phyloP scores from a whole-genome alignment of 2,113 vertebrate genomes.

The Petrocephalus microphthalmus region DNA sequence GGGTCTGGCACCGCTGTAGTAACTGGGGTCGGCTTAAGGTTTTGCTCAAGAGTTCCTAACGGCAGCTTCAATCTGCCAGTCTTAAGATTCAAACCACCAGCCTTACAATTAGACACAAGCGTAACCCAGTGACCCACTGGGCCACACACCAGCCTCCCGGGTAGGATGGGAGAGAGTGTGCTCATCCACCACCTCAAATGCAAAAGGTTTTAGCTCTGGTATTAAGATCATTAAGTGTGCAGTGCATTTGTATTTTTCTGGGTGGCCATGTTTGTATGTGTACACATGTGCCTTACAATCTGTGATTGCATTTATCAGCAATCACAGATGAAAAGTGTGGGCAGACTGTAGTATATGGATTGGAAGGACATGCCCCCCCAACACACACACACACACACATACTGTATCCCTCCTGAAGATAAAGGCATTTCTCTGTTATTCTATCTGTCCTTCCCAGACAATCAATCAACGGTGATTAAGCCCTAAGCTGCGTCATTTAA shows the following conservation, averaged over 20 bases:
- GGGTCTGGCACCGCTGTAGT: neutral
- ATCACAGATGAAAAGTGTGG: neutral
- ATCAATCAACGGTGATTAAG: conserved; percentile 42
- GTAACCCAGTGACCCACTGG: neutral
- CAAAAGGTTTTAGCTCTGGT: neutral
- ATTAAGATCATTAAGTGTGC: neutral
- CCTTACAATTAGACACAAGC: neutral
- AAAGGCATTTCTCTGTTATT: conserved; percentile 24
- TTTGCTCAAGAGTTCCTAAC: neutral
- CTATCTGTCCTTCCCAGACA: conserved; percentile 39
- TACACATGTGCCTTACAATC: neutral
- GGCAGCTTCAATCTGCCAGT: neutral
- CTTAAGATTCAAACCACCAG: neutral
- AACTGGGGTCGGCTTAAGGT: neutral
- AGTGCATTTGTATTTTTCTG: neutral
- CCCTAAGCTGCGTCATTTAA: conserved; percentile 19
- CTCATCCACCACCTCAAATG: neutral
- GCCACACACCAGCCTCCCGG: neutral
- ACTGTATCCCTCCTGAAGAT: conserved; percentile 25
- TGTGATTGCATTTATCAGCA: too few species aligned
- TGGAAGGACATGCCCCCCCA: neutral
- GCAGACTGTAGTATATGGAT: neutral
- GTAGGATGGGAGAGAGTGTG: neutral
- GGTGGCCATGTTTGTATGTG: neutral
- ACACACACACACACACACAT: neutral